Percentiles rank a stretch among this genome's conserved stretches.
Evolutionary conservation across 2,113 vertebrate genomes (phyloP).

Genomic region (Todiramphus saurophagus): DNA sequence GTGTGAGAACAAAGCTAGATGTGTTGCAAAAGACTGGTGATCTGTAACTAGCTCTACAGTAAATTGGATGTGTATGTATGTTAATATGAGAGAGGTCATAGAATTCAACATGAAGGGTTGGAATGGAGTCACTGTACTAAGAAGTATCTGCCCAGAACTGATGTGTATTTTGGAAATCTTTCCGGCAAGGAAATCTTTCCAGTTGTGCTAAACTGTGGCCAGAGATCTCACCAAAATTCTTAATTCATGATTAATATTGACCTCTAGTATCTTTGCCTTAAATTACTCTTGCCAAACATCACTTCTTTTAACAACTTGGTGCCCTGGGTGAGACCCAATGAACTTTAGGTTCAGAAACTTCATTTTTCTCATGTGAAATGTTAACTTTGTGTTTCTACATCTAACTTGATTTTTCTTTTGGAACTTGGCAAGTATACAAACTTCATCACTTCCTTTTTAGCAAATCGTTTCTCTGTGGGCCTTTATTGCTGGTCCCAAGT

Average conservation of each 20-base stretch:
- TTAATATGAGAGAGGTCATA: background rate
- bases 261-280: background rate
- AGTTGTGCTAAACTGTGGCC: background rate
- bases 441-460: background rate
- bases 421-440: background rate
- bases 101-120: background rate
- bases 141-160: background rate
- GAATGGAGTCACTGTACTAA: background rate
- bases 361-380: background rate
- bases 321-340: background rate
- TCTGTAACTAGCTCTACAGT: background rate
- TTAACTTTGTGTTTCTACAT: background rate
- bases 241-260: background rate
- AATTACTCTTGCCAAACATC: accelerated
- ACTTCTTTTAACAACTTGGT: background rate
- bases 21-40: background rate
- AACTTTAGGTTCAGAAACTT: background rate
- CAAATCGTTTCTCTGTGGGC: background rate
- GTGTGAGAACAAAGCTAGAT: background rate
- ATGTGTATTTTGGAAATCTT: background rate
- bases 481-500: background rate
- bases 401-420: background rate
- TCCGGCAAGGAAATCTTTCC: background rate
- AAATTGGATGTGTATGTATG: accelerated
- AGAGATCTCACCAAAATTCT: background rate